phyloP scores from a whole-genome alignment of 2,888 invertebrate genomes.

The Epirrhoe alternata region DNA sequence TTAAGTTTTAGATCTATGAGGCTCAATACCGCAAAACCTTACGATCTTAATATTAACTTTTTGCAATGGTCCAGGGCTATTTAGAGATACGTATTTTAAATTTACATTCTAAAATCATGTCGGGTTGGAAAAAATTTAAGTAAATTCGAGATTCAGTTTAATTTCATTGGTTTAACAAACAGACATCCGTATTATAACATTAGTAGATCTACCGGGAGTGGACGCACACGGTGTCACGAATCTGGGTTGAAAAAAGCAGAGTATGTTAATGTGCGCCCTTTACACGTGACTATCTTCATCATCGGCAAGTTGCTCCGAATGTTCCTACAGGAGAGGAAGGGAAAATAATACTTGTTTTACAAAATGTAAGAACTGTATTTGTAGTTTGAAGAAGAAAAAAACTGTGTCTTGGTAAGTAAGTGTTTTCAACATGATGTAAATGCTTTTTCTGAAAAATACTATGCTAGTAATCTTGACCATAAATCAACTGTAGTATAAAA shows the following conservation, averaged over 20 bases:
- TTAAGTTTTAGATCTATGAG: too few relatives aligned
- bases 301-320: slow-evolving; percentile 54
- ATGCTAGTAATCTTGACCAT: neutral
- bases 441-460: neutral
- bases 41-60: too few relatives aligned
- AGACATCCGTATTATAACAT: neutral
- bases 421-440: neutral
- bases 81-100: too few relatives aligned
- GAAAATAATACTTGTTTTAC: neutral
- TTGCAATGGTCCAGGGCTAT: too few relatives aligned
- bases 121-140: neutral
- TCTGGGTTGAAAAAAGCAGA: slow-evolving; percentile 75
- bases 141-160: neutral
- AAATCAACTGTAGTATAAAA: neutral
- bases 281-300: slow-evolving; percentile 74
- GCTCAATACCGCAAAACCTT: too few relatives aligned
- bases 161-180: neutral
- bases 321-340: slow-evolving; percentile 29
- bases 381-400: too few relatives aligned
- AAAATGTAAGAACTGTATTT: neutral
- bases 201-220: slow-evolving; percentile 64
- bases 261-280: slow-evolving; percentile 77
- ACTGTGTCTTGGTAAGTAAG: too few relatives aligned
- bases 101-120: too few relatives aligned
- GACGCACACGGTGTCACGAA: slow-evolving; percentile 84